Base-by-base conservation (phyloP, 2,888 invertebrate genomes). In the Spicauda simplicius region DNA sequence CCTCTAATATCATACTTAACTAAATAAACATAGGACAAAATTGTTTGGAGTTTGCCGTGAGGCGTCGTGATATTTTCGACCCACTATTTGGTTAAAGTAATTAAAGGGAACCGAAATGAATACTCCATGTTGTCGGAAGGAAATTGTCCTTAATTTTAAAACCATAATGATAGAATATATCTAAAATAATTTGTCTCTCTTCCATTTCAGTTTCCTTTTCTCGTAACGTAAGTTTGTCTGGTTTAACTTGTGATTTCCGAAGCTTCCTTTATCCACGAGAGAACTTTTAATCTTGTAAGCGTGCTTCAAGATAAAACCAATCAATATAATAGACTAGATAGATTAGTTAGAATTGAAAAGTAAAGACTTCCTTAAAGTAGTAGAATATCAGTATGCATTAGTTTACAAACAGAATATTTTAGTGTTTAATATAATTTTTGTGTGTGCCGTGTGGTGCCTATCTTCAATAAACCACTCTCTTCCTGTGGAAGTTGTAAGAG, bases 1-100 rank as follows among this genome's bases (percentile, higher is more conserved):
- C 4, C 65, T 52, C 58, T 59, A 65, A 54, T 16, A 45, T 48
- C 48, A 65, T 65, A 53, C 18, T 33, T 12, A n/a, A 20, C 37
- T 12, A 59, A 62, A 25, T 52, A 58, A 58, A 53, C 12, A n/a
- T 53, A 16, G 12, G 16, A 14, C 33, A 53, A 65, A 58, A 50
- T 59, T 59, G 59, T 4, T 20, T 50, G 59, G 4, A 59, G n/a
- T 16, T 2, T 48, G 11, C 6, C 33, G 33, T 33, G 33, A 33
- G 33, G 6, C 19, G 7, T 10, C 3, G 45, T 20, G 25, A 58
- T 25, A 61, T 53, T 37, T 58, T 41, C 37, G 12, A 14, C 5
- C 16, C 10, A 57, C 33, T 14, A 52, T 33, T 60, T 59, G 18
- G 45, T 63, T 45, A 56, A 63, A 55, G 56, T 14, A 48, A 56